Conservation (phyloP, 2,797 vertebrate genomes). For the Eurystomus glaucurus region DNA sequence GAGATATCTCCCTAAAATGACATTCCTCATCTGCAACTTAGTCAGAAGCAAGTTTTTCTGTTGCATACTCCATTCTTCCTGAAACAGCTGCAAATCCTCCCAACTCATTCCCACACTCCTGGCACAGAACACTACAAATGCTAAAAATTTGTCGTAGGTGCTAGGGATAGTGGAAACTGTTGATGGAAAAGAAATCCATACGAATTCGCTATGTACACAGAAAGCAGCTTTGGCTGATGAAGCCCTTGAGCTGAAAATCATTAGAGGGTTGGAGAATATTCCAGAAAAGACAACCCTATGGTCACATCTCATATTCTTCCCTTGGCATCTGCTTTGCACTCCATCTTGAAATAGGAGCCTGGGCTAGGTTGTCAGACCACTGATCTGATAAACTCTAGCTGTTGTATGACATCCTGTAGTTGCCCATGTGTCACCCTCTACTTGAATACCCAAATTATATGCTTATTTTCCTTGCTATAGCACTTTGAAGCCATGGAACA, state of each 20-base stretch:
- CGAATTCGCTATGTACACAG: neutral
- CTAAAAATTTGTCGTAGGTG: neutral
- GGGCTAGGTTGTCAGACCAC: neutral
- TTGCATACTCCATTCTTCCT: neutral
- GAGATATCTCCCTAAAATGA: neutral
- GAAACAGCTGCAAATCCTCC: neutral
- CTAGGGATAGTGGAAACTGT: neutral
- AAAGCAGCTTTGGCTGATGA: neutral
- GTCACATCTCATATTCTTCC: neutral
- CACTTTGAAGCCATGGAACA: neutral
- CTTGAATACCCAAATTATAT: neutral
- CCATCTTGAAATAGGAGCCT: neutral
- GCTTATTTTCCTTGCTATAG: neutral
- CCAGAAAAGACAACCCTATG: neutral
- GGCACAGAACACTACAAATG: neutral
- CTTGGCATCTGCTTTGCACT: neutral
- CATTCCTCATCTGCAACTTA: neutral
- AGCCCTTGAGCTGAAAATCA: neutral
- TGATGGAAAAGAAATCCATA: slow-evolving; percentile 2
- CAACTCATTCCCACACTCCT: neutral
- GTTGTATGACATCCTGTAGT: neutral
- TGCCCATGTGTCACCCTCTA: neutral
- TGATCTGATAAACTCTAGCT: neutral
- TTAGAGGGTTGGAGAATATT: neutral
- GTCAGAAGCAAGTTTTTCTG: neutral